Conservation (phyloP, 2,797 vertebrate genomes). For the Gallirallus australis region DNA sequence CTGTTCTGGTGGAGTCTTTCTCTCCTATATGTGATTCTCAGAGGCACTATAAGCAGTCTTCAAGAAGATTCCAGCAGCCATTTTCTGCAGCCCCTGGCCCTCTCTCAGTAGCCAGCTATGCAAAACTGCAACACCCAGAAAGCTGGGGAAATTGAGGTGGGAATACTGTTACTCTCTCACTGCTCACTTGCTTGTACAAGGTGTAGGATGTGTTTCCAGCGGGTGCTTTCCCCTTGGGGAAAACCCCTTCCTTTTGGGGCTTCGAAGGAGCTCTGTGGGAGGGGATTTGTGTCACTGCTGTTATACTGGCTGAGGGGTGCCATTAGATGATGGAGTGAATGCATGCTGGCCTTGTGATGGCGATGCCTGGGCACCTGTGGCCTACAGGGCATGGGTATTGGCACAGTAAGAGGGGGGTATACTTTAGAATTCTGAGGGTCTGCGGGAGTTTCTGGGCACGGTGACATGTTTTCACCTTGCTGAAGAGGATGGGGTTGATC, state of each 20-base stretch:
- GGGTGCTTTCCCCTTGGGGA: neutral
- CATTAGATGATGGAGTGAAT: accelerated
- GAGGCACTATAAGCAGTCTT: too few relatives aligned
- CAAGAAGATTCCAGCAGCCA: too few relatives aligned
- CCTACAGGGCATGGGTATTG: neutral
- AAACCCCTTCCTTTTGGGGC: neutral
- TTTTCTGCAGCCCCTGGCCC: too few relatives aligned
- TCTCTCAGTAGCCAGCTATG: too few relatives aligned
- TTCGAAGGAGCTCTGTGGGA: neutral
- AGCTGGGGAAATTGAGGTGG: neutral
- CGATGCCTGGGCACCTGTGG: accelerated
- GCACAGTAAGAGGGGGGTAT: neutral
- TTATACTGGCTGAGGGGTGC: neutral
- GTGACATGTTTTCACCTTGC: neutral
- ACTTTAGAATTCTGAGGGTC: neutral
- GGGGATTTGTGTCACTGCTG: neutral
- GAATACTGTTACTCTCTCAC: accelerated
- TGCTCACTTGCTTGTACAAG: accelerated
- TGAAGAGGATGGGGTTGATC: neutral
- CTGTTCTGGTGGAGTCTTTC: too few relatives aligned
- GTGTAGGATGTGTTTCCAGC: accelerated
- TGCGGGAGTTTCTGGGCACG: neutral
- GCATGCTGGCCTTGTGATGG: accelerated
- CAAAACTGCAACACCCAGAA: neutral
- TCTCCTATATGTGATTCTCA: too few relatives aligned